Percentiles rank a stretch among this genome's conserved stretches.
Conservation (phyloP, 2,888 invertebrate genomes). For the Brachynemurus nebulosus region DNA sequence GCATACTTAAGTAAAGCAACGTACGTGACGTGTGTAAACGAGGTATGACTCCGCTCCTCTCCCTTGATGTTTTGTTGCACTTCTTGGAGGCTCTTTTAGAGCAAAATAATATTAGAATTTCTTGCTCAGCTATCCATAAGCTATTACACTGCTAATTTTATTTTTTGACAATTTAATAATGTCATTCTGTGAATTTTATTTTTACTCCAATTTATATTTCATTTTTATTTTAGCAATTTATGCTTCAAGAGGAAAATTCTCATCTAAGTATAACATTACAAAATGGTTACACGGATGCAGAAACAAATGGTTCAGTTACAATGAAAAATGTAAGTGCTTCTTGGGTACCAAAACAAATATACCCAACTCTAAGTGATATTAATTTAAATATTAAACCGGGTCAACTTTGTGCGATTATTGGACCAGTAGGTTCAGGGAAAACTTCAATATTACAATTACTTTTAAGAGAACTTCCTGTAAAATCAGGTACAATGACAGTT, state of each 20-base stretch:
- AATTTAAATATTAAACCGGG: slow-evolving; percentile 36
- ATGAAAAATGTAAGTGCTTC: slow-evolving; percentile 23
- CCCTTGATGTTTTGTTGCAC: no score
- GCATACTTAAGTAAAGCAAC: no score
- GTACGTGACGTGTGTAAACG: no score
- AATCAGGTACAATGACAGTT: slow-evolving; percentile 43
- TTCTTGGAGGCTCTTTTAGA: no score
- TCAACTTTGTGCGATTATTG: slow-evolving; percentile 42
- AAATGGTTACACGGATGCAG: slow-evolving; percentile 23
- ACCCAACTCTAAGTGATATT: slow-evolving; percentile 35
- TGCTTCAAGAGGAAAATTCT: slow-evolving; percentile 38
- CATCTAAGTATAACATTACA: slow-evolving; percentile 19
- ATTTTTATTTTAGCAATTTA: slow-evolving; percentile 25
- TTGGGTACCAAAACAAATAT: slow-evolving; percentile 27
- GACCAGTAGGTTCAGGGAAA: slow-evolving; percentile 57
- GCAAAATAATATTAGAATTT: no score
- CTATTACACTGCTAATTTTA: no score
- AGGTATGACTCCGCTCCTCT: no score
- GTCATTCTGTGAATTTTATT: no score
- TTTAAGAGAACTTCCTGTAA: slow-evolving; percentile 52
- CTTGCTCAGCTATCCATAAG: no score
- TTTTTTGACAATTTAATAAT: no score
- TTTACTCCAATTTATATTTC: no score
- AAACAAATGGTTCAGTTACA: neutral
- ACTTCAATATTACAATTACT: slow-evolving; percentile 52